phyloP scores from a whole-genome alignment of 2,888 invertebrate species.

The Pyrgus malvae region DNA sequence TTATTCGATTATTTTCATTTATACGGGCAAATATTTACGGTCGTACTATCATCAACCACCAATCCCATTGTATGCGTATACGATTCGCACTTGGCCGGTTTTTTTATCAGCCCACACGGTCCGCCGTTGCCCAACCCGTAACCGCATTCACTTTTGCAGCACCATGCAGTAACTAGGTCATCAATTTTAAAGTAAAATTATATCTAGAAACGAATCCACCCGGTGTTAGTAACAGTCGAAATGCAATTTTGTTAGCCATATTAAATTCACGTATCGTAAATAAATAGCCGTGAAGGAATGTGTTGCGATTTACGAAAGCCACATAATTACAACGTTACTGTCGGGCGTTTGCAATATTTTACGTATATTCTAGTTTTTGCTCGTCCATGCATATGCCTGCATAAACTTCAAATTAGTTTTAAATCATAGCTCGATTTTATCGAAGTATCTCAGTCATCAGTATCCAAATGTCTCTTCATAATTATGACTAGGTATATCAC shows the following conservation, averaged over 20 bases:
- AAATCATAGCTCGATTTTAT: too few species aligned
- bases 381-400: constrained; percentile 13
- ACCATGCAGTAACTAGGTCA: constrained; percentile 25
- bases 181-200: constrained; percentile 11
- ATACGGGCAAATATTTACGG: too few species aligned
- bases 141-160: constrained; percentile 27
- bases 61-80: too few species aligned
- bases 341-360: constrained; percentile 22
- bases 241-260: constrained; percentile 17
- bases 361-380: constrained; percentile 20
- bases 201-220: neutral
- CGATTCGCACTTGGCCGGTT: neutral
- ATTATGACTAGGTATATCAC: too few species aligned
- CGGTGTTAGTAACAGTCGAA: constrained; percentile 8
- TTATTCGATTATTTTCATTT: too few species aligned
- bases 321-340: constrained; percentile 31
- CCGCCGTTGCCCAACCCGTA: constrained; percentile 21
- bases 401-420: constrained; percentile 20
- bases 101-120: constrained; percentile 22
- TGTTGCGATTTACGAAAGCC: constrained; percentile 60
- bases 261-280: constrained; percentile 38
- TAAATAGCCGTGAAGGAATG: constrained; percentile 63
- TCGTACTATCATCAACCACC: too few species aligned
- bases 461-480: too few species aligned
- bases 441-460: too few species aligned